A percentile compares a stretch with the other conserved stretches of the same genome.
phyloP scores from a whole-genome alignment of 1,140 invertebrate genomes.

The Drosophila simulans region DNA sequence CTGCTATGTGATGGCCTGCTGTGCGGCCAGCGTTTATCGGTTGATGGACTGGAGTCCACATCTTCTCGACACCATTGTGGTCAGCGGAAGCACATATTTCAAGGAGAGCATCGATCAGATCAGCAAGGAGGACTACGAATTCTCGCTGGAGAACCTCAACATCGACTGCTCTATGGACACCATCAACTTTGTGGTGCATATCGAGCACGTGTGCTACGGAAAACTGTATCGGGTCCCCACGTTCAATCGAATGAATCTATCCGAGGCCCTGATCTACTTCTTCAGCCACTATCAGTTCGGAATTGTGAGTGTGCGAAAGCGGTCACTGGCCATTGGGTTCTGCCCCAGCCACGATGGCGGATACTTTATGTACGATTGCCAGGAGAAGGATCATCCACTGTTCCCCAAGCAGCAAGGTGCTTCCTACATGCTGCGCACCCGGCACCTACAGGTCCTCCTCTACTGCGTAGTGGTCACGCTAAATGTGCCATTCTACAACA shows the following conservation, averaged over 20 bases:
- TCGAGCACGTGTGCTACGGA: conserved; percentile 86
- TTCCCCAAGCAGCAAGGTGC: conserved; percentile 86
- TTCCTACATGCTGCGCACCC: conserved; percentile 86
- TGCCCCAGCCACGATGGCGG: conserved; percentile 83
- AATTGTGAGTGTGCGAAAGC: conserved; percentile 85
- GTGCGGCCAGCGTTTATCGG: conserved; percentile 86
- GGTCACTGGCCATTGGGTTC: conserved; percentile 87
- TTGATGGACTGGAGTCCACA: conserved; percentile 87
- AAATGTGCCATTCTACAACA: conserved; percentile 85
- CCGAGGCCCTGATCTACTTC: conserved; percentile 87
- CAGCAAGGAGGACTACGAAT: conserved; percentile 85
- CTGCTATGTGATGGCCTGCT: conserved; percentile 86
- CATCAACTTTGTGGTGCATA: conserved; percentile 86
- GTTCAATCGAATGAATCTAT: conserved; percentile 86
- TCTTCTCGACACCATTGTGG: conserved; percentile 87
- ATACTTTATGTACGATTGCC: conserved; percentile 88
- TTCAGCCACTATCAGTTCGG: conserved; percentile 86
- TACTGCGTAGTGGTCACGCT: conserved; percentile 86
- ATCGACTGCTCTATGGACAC: conserved; percentile 85
- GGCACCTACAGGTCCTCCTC: conserved; percentile 87
- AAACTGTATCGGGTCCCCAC: conserved; percentile 86
- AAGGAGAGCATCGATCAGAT: conserved; percentile 85
- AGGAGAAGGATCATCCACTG: conserved; percentile 86
- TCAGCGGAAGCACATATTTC: conserved; percentile 86
- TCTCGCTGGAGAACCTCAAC: conserved; percentile 85